A percentile compares a stretch with the other conserved stretches of the same genome.
phyloP scores from a whole-genome alignment of 2,888 invertebrate species.

The Caenorhabditis wallacei region DNA sequence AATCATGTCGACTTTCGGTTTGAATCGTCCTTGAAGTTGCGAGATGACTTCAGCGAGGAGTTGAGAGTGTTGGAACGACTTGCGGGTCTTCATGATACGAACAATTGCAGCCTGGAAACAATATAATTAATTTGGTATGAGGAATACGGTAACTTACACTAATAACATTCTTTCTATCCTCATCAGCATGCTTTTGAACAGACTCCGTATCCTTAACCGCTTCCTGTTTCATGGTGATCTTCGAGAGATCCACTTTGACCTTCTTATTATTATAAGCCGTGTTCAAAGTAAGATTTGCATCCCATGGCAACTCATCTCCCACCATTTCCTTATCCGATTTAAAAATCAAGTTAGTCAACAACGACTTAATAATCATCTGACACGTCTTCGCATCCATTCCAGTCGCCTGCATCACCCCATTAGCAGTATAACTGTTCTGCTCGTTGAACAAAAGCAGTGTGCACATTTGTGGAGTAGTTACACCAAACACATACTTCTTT shows the following conservation, averaged over 20 bases:
- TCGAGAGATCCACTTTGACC: constrained; percentile 96
- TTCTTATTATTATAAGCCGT: constrained; percentile 87
- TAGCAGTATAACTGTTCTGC: constrained; percentile 88
- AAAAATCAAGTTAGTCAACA: constrained; percentile 73
- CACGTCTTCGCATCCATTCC: constrained; percentile 87
- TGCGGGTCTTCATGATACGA: constrained; percentile 95
- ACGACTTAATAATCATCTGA: constrained; percentile 91
- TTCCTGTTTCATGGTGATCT: constrained; percentile 96
- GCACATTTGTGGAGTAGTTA: constrained; percentile 98
- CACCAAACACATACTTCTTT: constrained; percentile 70
- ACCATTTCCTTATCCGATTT: constrained; percentile 34
- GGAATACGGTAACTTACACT: constrained; percentile 86
- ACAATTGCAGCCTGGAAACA: constrained; percentile 85
- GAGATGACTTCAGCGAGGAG: constrained; percentile 92
- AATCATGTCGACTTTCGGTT: constrained; percentile 90
- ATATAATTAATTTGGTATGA: neutral
- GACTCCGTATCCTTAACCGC: constrained; percentile 96
- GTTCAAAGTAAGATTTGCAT: constrained; percentile 57
- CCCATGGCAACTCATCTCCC: constrained; percentile 42
- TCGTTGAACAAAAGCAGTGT: constrained; percentile 96
- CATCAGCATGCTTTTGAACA: constrained; percentile 98
- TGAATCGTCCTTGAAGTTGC: constrained; percentile 95
- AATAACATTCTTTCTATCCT: constrained; percentile 97
- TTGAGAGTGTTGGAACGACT: constrained; percentile 93
- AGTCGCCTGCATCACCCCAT: constrained; percentile 47